Percentiles rank a stretch among this genome's conserved stretches.
Conservation (phyloP, 2,888 invertebrate genomes). For the Erebia aethiops region DNA sequence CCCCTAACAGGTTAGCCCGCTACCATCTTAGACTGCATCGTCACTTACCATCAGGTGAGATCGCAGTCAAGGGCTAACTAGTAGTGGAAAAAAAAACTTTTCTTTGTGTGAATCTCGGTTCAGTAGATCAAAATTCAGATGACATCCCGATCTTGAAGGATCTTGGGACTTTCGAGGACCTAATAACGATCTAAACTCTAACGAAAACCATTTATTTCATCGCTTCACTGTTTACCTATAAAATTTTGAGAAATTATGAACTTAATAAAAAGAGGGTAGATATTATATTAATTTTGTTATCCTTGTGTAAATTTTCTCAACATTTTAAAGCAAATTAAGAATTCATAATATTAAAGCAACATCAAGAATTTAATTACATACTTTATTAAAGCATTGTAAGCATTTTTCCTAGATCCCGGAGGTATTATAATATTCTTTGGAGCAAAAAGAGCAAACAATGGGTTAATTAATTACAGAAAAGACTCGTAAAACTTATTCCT, state of each 20-base stretch:
- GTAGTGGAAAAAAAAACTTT: background rate
- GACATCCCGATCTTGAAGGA: background rate
- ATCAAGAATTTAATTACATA: background rate
- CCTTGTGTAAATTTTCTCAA: background rate
- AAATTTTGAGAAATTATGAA: background rate
- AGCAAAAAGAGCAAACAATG: background rate
- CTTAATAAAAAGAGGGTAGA: background rate
- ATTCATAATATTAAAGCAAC: background rate
- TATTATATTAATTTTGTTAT: too few relatives aligned
- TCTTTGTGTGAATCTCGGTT: background rate
- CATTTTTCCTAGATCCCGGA: background rate
- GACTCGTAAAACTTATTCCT: background rate
- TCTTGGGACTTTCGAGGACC: background rate
- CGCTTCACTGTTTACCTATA: background rate
- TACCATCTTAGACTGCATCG: too few relatives aligned
- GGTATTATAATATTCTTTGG: background rate
- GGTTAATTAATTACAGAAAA: background rate
- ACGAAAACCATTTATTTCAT: slow-evolving; percentile 5
- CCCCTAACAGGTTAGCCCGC: too few relatives aligned
- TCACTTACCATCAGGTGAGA: too few relatives aligned
- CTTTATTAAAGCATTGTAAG: background rate
- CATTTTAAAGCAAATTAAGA: background rate
- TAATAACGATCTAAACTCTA: background rate
- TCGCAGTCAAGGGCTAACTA: too few relatives aligned
- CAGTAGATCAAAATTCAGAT: background rate